These are phyloP conservation scores for Anthophora plumipes DNA, from an alignment of 2,888 invertebrate species.

Conservation along the genomic window DNA sequence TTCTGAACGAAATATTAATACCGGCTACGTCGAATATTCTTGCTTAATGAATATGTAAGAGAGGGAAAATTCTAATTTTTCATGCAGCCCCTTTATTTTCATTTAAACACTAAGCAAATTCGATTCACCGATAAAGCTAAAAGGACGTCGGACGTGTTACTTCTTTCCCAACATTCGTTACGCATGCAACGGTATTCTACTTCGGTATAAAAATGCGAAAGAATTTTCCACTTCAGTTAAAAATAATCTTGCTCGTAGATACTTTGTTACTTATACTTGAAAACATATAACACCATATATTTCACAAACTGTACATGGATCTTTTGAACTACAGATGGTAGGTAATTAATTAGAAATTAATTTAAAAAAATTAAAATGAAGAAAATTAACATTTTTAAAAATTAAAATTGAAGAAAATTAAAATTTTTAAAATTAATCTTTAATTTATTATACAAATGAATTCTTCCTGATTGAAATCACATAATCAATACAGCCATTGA, in stretches of 20 bases:
- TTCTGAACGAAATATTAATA: constrained; percentile 12
- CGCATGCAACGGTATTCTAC: background rate
- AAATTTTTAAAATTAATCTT: too few species aligned
- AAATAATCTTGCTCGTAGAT: background rate
- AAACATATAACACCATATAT: background rate
- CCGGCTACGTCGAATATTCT: background rate
- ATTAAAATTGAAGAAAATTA: too few species aligned
- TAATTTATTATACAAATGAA: too few species aligned
- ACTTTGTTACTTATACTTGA: background rate
- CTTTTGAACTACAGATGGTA: background rate
- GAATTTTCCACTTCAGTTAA: background rate
- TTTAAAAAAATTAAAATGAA: too few species aligned
- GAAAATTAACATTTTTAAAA: too few species aligned
- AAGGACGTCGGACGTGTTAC: background rate
- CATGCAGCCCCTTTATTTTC: constrained; percentile 3
- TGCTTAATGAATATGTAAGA: constrained; percentile 32
- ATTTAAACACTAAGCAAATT: constrained; percentile 9
- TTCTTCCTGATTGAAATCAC: too few species aligned
- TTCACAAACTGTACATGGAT: too few species aligned
- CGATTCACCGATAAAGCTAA: background rate
- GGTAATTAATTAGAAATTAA: too few species aligned
- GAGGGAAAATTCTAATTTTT: background rate
- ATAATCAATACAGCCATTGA: too few species aligned
- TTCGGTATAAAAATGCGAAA: background rate
- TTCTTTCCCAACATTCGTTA: background rate